Evolutionary conservation across 1,140 invertebrate species (phyloP).

Genomic region (Amphibalanus amphitrite): DNA sequence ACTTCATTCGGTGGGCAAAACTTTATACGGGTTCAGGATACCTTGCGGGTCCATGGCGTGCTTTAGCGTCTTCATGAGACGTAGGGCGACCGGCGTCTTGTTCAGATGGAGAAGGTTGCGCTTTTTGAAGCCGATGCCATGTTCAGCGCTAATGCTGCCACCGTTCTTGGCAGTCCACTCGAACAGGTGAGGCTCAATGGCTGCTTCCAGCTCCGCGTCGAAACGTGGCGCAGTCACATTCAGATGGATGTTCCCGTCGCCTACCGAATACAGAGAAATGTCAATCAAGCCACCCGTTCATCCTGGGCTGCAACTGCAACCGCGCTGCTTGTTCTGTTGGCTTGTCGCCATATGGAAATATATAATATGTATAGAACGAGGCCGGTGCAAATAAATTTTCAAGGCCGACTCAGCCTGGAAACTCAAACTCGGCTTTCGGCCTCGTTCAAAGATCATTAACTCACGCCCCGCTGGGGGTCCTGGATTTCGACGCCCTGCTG

Average conservation of each 20-base stretch:
- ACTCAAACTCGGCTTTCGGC: too few relatives aligned
- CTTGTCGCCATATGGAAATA: too few relatives aligned
- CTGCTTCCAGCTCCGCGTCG: slow-evolving; percentile 36
- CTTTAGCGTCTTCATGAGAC: slow-evolving; percentile 70
- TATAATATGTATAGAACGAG: too few relatives aligned
- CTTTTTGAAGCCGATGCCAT: slow-evolving; percentile 85
- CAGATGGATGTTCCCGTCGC: slow-evolving; percentile 30
- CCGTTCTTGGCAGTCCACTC: slow-evolving; percentile 58
- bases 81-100: slow-evolving; percentile 52
- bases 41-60: slow-evolving; percentile 71
- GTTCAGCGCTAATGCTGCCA: slow-evolving; percentile 89
- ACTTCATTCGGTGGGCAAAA: slow-evolving; percentile 35
- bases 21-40: slow-evolving; percentile 94
- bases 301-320: too few relatives aligned
- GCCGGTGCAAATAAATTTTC: too few relatives aligned
- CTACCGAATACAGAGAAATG: background rate
- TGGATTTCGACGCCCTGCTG: too few relatives aligned
- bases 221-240: slow-evolving; percentile 39
- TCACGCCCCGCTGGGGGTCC: too few relatives aligned
- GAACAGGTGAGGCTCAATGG: slow-evolving; percentile 78
- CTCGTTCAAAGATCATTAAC: too few relatives aligned
- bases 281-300: too few relatives aligned
- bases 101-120: slow-evolving; percentile 67
- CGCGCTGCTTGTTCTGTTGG: too few relatives aligned
- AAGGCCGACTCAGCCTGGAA: too few relatives aligned